Evolutionary conservation across 2,888 invertebrate species (phyloP).

Genomic region (Lasioglossum morio): DNA sequence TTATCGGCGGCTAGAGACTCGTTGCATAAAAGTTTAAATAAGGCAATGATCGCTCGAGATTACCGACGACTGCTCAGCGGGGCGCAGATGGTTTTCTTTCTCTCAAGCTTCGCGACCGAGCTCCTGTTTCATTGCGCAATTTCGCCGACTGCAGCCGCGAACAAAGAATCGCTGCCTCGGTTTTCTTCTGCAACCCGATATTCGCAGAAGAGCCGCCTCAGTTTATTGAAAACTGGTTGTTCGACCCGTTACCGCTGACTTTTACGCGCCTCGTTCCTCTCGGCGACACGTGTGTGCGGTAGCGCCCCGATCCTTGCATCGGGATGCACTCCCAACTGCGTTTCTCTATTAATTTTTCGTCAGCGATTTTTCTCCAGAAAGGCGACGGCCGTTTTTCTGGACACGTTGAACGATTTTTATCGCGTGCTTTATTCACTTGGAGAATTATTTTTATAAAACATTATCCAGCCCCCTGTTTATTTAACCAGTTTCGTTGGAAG

Average conservation of each 20-base stretch:
- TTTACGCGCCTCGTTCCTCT: slow-evolving; percentile 47
- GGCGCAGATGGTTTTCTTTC: slow-evolving; percentile 52
- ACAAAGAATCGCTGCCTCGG: slow-evolving; percentile 48
- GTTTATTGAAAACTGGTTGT: slow-evolving; percentile 59
- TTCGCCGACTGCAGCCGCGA: slow-evolving; percentile 36
- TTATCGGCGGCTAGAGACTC: slow-evolving; percentile 64
- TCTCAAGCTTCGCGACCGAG: slow-evolving; percentile 34
- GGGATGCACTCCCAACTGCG: not conserved
- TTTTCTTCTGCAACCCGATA: slow-evolving; percentile 55
- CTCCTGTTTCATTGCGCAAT: slow-evolving; percentile 59
- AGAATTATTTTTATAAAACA: not conserved
- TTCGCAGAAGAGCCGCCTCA: slow-evolving; percentile 33
- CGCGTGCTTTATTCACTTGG: not conserved
- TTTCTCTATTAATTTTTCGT: not conserved
- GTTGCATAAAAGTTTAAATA: slow-evolving; percentile 69
- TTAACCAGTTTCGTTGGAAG: not conserved
- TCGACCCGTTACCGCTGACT: slow-evolving; percentile 42
- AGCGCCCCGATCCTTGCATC: not conserved
- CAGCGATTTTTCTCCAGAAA: not conserved
- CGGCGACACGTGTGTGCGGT: slow-evolving; percentile 32
- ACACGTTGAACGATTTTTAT: not conserved
- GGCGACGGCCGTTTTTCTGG: not conserved
- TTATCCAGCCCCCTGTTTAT: no score
- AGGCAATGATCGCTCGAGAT: slow-evolving; percentile 71
- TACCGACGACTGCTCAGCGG: slow-evolving; percentile 48